Percentiles rank a stretch among this genome's conserved stretches.
Evolutionary conservation across 2,797 vertebrate species (phyloP).

Genomic region (Enteromius trimaculatus): DNA sequence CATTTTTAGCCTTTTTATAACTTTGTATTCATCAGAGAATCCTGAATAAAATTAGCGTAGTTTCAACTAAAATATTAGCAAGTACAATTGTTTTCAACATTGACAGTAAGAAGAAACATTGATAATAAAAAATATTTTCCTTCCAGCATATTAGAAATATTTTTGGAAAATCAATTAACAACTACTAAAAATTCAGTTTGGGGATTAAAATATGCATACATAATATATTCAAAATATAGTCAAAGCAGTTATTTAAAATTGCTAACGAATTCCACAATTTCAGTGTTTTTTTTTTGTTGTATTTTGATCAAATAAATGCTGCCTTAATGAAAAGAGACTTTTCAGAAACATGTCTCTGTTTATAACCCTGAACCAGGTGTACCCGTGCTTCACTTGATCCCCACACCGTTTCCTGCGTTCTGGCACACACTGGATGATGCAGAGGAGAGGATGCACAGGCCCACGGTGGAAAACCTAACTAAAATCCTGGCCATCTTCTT

Average conservation of each 20-base stretch:
- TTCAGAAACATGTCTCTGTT: not conserved
- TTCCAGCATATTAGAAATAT: too few relatives aligned
- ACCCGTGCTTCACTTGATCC: constrained; percentile 86
- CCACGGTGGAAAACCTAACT: constrained; percentile 86
- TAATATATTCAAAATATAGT: not conserved
- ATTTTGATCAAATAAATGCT: too few relatives aligned
- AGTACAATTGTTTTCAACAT: too few relatives aligned
- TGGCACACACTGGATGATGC: constrained; percentile 90
- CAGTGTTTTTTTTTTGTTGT: too few relatives aligned
- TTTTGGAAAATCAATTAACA: not conserved
- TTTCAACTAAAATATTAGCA: too few relatives aligned
- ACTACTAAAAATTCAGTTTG: too few relatives aligned
- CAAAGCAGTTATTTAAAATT: not conserved
- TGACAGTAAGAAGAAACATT: not conserved
- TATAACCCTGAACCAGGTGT: constrained; percentile 76
- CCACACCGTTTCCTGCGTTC: constrained; percentile 88
- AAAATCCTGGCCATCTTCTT: constrained; percentile 86
- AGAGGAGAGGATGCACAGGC: constrained; percentile 85
- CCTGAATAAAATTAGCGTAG: too few relatives aligned
- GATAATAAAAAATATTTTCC: too few relatives aligned
- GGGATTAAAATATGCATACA: not conserved
- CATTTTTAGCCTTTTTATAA: not conserved
- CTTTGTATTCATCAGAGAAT: too few relatives aligned
- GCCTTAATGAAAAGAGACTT: not conserved
- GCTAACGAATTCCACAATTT: not conserved